phyloP scores from a whole-genome alignment of 2,888 invertebrate species.

The Perizoma affinitatum region DNA sequence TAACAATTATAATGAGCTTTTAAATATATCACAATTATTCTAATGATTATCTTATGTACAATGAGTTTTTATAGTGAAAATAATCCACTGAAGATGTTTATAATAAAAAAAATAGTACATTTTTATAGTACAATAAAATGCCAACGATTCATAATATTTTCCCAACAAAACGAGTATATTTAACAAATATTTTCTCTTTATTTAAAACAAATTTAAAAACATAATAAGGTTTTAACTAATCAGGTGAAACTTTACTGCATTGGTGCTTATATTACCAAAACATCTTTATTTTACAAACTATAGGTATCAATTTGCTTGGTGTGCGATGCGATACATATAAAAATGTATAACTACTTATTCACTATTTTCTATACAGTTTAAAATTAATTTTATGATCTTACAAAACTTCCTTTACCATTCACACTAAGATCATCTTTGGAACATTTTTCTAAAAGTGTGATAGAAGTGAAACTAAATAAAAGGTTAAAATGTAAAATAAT shows the following conservation, averaged over 20 bases:
- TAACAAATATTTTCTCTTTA: too few relatives aligned
- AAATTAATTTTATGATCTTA: slow-evolving; percentile 35
- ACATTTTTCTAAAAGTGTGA: too few relatives aligned
- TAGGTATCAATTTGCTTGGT: too few relatives aligned
- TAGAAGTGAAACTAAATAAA: too few relatives aligned
- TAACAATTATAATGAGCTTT: slow-evolving; percentile 50
- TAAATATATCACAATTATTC: slow-evolving; percentile 45
- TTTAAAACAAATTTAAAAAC: too few relatives aligned
- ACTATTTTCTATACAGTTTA: slow-evolving; percentile 14
- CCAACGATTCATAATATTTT: not conserved
- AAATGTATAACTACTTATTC: not conserved
- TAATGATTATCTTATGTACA: slow-evolving; percentile 48
- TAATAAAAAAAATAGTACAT: not conserved
- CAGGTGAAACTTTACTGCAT: too few relatives aligned
- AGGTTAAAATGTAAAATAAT: too few relatives aligned
- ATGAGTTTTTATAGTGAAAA: slow-evolving; percentile 48
- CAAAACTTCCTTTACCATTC: slow-evolving; percentile 27
- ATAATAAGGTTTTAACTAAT: too few relatives aligned
- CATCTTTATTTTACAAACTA: too few relatives aligned
- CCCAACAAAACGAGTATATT: not conserved
- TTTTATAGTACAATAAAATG: too few relatives aligned
- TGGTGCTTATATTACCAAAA: too few relatives aligned
- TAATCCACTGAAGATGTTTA: slow-evolving; percentile 35
- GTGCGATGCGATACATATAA: not conserved
- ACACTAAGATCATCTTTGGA: slow-evolving; percentile 6